Percentiles rank a stretch among this genome's conserved stretches.
phyloP scores from a whole-genome alignment of 37 sponge, comb jelly and placozoan genomes.

The Diacarnus erythraeanus region DNA sequence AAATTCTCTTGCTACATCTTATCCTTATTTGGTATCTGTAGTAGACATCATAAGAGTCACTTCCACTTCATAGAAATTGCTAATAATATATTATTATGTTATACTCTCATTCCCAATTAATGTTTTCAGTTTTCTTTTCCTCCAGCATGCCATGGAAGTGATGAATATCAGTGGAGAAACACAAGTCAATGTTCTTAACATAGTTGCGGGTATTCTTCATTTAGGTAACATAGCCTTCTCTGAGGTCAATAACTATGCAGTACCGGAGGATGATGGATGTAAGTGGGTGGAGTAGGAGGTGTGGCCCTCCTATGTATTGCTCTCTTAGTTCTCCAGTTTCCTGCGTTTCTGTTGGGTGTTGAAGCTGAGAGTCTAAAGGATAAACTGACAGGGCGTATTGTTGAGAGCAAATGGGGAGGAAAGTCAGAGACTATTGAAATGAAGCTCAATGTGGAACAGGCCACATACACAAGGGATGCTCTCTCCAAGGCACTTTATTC shows the following conservation, averaged over 20 bases:
- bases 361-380: conserved; percentile 70
- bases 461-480: conserved; percentile 92
- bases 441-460: conserved; percentile 94
- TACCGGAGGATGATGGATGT: conserved; percentile 96
- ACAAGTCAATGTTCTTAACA: conserved; percentile 77
- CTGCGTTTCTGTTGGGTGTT: conserved; percentile 88
- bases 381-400: conserved; percentile 89
- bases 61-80: no score
- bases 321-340: conserved; percentile 95
- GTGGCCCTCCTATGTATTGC: no score
- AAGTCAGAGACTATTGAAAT: conserved; percentile 85
- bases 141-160: conserved; percentile 95
- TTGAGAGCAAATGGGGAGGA: conserved; percentile 98
- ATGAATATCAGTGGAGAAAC: conserved; percentile 80
- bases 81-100: neutral
- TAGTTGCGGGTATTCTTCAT: conserved; percentile 92
- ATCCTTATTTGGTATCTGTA: no score
- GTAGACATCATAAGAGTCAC: no score
- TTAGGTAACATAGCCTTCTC: conserved; percentile 93
- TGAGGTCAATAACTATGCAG: conserved; percentile 89
- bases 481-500: conserved; percentile 93
- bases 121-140: neutral
- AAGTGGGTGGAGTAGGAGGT: conserved; percentile 14
- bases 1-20: no score
- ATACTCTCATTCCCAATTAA: conserved; percentile 1